Evolutionary conservation across 2,888 invertebrate genomes (phyloP), one percentile per base, ranked within the genome.

Genomic region (Diarsia brunnea): DNA sequence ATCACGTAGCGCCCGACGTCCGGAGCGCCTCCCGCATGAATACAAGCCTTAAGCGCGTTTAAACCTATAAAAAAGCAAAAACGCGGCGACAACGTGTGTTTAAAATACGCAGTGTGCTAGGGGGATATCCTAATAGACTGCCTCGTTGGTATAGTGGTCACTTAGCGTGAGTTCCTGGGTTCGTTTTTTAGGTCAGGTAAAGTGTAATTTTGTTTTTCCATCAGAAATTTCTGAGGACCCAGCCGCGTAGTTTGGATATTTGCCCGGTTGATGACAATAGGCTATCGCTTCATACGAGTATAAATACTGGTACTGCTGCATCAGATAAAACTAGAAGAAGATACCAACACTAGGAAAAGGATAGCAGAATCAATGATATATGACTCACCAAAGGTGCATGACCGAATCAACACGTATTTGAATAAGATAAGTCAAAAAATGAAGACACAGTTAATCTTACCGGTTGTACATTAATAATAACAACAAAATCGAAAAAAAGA

Each of bases 381-480:
- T 78, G 27, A 16, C 12, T 64, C 21, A 4, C 55, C n/a, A 49
- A 16, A 63, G 38, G 63, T 69, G 27, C 14, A 58, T 64, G 55
- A 80, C 43, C 55, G 10, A 43, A 21, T 69, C 3, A 19, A 49
- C 16, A 63, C 14, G 12, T 16, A 19, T 19, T 24, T 58, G 3
- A 21, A 27, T 45, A 12, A 31, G 2, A 12, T 38, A 19, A 45
- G 11, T 60, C 16, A 49, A 65, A 66, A 58, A 16, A n/a, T 19
- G 4, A 45, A 27, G 4, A 7, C 16, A 53, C 8, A 7, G 24
- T n/a, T 49, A 3, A 10, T n/a, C 1, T 1, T 47, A 61, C 65
- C 1, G n/a, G 66, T 61, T 66, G 2, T n/a, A 12, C 27, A n/a
- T 19, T 27, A 31, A 21, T 14, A 21, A 14, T 16, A 38, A 63